phyloP scores from a whole-genome alignment of 2,113 vertebrate species.

The Euleptes europaea region DNA sequence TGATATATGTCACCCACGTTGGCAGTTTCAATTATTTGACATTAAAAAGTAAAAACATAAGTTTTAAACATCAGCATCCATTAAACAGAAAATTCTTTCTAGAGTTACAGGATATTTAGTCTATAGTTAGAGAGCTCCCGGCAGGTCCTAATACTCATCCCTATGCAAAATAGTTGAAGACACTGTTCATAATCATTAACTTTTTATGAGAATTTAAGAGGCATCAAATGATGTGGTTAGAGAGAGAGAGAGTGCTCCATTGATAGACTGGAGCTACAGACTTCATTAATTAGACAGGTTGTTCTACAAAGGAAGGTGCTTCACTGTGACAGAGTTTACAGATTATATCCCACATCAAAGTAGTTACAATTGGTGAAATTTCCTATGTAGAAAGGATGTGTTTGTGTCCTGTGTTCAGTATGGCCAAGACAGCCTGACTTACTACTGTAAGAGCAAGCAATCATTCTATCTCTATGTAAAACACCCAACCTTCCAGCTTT shows the following conservation, averaged over 20 bases:
- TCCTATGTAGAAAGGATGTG: not conserved
- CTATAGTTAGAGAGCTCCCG: not conserved
- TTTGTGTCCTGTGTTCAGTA: not conserved
- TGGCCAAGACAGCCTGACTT: too few species aligned
- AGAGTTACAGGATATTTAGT: not conserved
- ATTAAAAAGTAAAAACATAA: not conserved
- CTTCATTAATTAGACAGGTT: not conserved
- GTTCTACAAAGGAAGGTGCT: not conserved
- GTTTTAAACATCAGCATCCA: not conserved
- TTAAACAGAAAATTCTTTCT: not conserved
- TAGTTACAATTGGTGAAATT: not conserved
- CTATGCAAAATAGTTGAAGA: not conserved
- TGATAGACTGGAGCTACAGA: not conserved
- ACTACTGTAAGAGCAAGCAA: not conserved
- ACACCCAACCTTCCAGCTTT: not conserved
- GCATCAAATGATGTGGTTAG: not conserved
- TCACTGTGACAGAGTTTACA: not conserved
- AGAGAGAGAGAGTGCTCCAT: not conserved
- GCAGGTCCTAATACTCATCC: not conserved
- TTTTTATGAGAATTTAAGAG: not conserved
- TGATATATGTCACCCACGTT: not conserved
- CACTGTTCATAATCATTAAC: not conserved
- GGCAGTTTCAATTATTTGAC: not conserved
- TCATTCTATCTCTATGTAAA: not conserved
- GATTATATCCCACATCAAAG: not conserved